These are phyloP conservation scores for Lota lota DNA, from an alignment of 2,113 vertebrate species.

Conservation along the genomic window DNA sequence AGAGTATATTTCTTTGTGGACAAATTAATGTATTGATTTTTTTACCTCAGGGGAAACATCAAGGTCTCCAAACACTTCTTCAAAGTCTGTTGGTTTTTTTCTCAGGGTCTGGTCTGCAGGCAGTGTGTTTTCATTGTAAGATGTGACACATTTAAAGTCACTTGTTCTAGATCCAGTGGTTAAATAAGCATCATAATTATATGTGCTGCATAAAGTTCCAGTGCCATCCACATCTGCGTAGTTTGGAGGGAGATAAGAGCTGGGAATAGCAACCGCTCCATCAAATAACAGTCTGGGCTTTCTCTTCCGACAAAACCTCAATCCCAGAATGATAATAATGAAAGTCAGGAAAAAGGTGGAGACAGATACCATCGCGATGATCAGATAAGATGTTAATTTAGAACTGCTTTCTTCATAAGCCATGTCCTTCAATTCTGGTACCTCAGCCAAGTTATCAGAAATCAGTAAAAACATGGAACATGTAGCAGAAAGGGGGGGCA, in stretches of 20 bases:
- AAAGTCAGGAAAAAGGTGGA: slow-evolving; percentile 46
- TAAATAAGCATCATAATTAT: slow-evolving; percentile 38
- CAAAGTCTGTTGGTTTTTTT: slow-evolving; percentile 29
- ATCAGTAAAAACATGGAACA: slow-evolving; percentile 60
- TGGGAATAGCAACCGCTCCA: slow-evolving; percentile 37
- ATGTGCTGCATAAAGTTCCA: slow-evolving; percentile 39
- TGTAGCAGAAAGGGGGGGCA: slow-evolving; percentile 73
- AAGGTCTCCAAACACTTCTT: slow-evolving; percentile 17
- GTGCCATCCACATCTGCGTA: slow-evolving; percentile 40
- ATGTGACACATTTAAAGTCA: slow-evolving; percentile 59
- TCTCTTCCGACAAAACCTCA: slow-evolving; percentile 36
- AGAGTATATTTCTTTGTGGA: no score
- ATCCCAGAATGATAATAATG: slow-evolving; percentile 33
- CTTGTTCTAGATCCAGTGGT: slow-evolving; percentile 39
- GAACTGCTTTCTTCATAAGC: slow-evolving; percentile 35
- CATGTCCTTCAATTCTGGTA: slow-evolving; percentile 45
- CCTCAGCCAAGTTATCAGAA: slow-evolving; percentile 46
- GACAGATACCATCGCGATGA: slow-evolving; percentile 43
- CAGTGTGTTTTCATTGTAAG: slow-evolving; percentile 58
- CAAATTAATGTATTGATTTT: neutral
- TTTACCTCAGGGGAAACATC: slow-evolving; percentile 12
- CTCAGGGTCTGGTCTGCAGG: slow-evolving; percentile 42
- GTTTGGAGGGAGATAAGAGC: slow-evolving; percentile 37
- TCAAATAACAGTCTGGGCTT: slow-evolving; percentile 47
- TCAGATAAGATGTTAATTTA: slow-evolving; percentile 38